Percentiles rank a stretch among this genome's conserved stretches.
phyloP scores from a whole-genome alignment of 2,888 invertebrate genomes.

The Diarsia dahlii region DNA sequence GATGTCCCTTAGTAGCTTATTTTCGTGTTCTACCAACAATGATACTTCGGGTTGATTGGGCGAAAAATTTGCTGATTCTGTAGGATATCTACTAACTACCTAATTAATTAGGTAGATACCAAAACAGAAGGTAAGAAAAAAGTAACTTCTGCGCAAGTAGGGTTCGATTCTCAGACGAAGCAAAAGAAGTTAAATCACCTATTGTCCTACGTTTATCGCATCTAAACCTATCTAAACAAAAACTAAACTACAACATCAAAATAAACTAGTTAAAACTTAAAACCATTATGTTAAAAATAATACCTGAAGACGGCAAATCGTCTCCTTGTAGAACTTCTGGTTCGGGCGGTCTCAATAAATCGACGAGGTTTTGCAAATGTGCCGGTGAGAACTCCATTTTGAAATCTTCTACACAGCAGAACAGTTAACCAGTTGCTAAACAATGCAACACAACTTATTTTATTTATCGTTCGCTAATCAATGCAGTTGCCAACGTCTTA shows the following conservation, averaged over 20 bases:
- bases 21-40: background rate
- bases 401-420: background rate
- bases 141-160: background rate
- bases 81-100: background rate
- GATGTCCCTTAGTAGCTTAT: background rate
- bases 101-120: background rate
- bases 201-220: background rate
- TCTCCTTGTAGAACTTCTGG: slow-evolving; percentile 86
- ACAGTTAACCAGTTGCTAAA: slow-evolving; percentile 1
- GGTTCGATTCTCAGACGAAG: background rate
- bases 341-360: slow-evolving; percentile 82
- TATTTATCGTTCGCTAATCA: slow-evolving; percentile 24
- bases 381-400: slow-evolving; percentile 77
- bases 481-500: slow-evolving; percentile 33
- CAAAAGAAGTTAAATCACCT: background rate
- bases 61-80: background rate
- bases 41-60: background rate
- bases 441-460: background rate
- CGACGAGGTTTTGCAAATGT: slow-evolving; percentile 80
- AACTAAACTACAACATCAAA: background rate
- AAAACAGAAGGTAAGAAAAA: background rate
- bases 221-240: background rate
- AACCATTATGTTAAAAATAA: background rate
- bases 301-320: slow-evolving; percentile 73
- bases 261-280: background rate